A percentile compares a stretch with the other conserved stretches of the same genome.
These are phyloP conservation scores for Dexiosoma caninum DNA, from an alignment of 2,888 invertebrate genomes.

Conservation along the genomic window DNA sequence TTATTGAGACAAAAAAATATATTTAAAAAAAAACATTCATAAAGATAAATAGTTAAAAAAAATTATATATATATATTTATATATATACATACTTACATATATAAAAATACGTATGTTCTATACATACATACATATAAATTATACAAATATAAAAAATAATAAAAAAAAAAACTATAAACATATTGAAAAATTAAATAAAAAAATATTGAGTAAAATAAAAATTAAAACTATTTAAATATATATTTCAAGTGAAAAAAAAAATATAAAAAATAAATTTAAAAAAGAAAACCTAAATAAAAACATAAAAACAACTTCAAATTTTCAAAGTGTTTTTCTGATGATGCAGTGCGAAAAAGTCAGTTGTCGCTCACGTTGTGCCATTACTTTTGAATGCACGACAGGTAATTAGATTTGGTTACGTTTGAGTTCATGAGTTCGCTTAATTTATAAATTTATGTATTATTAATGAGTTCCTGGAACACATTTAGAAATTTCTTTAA, in stretches of 20 bases:
- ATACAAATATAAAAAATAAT: constrained; percentile 25
- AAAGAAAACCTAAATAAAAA: constrained; percentile 52
- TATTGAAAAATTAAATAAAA: constrained; percentile 48
- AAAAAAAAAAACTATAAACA: constrained; percentile 34
- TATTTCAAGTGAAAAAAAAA: constrained; percentile 51
- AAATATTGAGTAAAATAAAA: constrained; percentile 47
- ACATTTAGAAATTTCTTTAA: too few relatives aligned
- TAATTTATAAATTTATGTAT: too few relatives aligned
- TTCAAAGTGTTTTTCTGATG: constrained; percentile 1
- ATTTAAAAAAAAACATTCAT: constrained; percentile 7
- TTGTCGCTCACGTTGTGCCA: too few relatives aligned
- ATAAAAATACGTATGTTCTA: constrained; percentile 49
- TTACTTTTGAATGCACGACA: too few relatives aligned
- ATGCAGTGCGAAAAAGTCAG: not conserved
- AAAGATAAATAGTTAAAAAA: constrained; percentile 31
- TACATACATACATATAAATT: constrained; percentile 50
- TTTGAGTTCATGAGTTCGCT: too few relatives aligned
- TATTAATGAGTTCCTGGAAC: too few relatives aligned
- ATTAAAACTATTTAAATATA: constrained; percentile 56
- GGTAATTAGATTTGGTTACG: too few relatives aligned
- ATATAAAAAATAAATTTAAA: constrained; percentile 48
- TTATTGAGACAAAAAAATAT: constrained; percentile 18
- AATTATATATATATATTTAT: constrained; percentile 39
- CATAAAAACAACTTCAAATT: constrained; percentile 58
- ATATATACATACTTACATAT: constrained; percentile 28